phyloP scores from a whole-genome alignment of 2,113 vertebrate genomes.

The Callionymus lyra region DNA sequence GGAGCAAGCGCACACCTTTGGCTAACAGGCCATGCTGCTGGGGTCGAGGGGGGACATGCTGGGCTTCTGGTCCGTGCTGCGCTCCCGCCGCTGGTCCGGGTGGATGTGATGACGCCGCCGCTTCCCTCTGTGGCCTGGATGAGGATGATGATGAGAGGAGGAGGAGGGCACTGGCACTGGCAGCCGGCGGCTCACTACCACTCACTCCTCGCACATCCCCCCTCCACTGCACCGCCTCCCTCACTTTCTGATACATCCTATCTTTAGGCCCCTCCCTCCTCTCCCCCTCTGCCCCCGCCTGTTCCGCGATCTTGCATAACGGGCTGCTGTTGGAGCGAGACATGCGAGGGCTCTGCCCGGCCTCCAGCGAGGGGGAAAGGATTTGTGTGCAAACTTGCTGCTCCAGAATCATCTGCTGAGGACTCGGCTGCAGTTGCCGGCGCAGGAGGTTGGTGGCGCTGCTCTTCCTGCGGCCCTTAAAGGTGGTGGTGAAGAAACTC shows the following conservation, averaged over 20 bases:
- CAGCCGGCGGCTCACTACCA: conserved; percentile 57
- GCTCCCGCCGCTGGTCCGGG: conserved; percentile 47
- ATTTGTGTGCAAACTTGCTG: conserved; percentile 21
- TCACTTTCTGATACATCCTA: conserved; percentile 68
- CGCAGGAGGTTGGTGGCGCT: conserved; percentile 51
- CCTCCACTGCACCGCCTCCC: conserved; percentile 60
- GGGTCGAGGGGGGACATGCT: conserved; percentile 30
- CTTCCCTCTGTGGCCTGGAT: conserved; percentile 42
- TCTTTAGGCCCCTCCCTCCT: conserved; percentile 55
- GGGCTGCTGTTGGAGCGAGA: conserved; percentile 72
- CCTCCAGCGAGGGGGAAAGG: conserved; percentile 44
- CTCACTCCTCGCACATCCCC: conserved; percentile 60
- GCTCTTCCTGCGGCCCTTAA: conserved; percentile 64
- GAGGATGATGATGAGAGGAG: conserved; percentile 56
- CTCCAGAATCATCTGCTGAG: conserved; percentile 51
- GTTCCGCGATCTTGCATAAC: conserved; percentile 74
- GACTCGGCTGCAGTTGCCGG: conserved; percentile 39
- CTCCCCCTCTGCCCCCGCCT: conserved; percentile 62
- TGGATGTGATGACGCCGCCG: conserved; percentile 54
- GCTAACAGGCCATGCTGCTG: conserved; percentile 72
- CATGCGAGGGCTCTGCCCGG: conserved; percentile 53
- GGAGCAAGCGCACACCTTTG: conserved; percentile 55
- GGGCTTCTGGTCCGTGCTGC: conserved; percentile 34
- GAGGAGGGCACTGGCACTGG: conserved; percentile 52
- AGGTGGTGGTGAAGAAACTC: conserved; percentile 64